Conservation (phyloP, 2,888 invertebrate genomes). For the Eurytoma californica region DNA sequence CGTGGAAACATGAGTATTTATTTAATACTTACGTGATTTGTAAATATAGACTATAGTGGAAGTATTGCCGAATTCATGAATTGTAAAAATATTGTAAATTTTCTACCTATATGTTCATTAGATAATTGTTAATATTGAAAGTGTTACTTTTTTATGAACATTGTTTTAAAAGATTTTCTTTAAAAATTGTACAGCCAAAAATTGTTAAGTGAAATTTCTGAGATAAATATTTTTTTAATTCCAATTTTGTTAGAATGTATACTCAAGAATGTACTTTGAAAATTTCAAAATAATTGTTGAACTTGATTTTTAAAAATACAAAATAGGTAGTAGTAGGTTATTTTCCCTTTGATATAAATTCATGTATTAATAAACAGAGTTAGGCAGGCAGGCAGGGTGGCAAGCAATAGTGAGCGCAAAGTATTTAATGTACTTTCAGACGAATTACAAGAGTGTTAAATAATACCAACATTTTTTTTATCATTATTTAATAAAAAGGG, state of each 20-base stretch:
- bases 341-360: constrained; percentile 25
- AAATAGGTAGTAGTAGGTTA: not conserved
- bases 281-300: not conserved
- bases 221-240: not conserved
- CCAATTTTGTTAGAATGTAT: constrained; percentile 18
- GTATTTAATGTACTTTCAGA: constrained; percentile 70
- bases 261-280: constrained; percentile 1
- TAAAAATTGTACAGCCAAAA: not conserved
- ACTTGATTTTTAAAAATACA: not conserved
- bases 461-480: constrained; percentile 42
- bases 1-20: constrained; percentile 34
- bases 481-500: constrained; percentile 35
- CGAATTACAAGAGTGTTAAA: constrained; percentile 64
- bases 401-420: constrained; percentile 71
- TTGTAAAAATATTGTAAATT: constrained; percentile 23
- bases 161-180: not conserved
- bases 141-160: not conserved
- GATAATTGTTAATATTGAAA: constrained; percentile 24
- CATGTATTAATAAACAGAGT: constrained; percentile 50
- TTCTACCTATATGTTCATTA: constrained; percentile 21
- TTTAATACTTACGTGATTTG: constrained; percentile 50
- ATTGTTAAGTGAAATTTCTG: not conserved
- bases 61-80: constrained; percentile 10
- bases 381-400: constrained; percentile 69
- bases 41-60: constrained; percentile 36